These are phyloP conservation scores for Centruroides vittatus DNA, from an alignment of 1,140 invertebrate genomes.

Conservation along the genomic window DNA sequence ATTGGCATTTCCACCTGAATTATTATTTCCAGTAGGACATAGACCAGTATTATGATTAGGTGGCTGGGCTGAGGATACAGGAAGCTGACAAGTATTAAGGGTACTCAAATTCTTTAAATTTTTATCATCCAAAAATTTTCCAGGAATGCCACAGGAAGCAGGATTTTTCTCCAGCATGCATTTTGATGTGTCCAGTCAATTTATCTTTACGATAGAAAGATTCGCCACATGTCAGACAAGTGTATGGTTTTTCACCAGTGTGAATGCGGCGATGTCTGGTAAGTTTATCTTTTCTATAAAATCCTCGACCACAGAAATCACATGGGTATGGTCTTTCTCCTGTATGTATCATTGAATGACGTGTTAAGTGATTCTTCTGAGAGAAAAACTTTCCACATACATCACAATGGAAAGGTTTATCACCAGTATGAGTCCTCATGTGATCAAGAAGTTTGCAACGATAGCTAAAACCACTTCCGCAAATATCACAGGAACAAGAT, in stretches of 20 bases:
- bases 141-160: conserved; percentile 1
- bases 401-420: conserved; percentile 24
- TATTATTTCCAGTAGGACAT: background rate
- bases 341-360: conserved; percentile 52
- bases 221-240: background rate
- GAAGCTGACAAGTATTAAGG: background rate
- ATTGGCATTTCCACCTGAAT: background rate
- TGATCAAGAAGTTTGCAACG: conserved; percentile 23
- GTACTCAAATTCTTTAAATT: background rate
- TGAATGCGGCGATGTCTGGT: conserved; percentile 71
- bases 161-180: conserved; percentile 4
- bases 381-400: conserved; percentile 21
- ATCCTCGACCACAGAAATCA: conserved; percentile 66
- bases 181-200: background rate
- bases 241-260: conserved; percentile 6
- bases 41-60: background rate
- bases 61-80: background rate
- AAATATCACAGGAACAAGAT: conserved; percentile 19
- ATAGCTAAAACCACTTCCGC: conserved; percentile 22
- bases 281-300: conserved; percentile 76
- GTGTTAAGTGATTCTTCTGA: conserved; percentile 22
- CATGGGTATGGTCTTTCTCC: conserved; percentile 78
- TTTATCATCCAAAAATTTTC: conserved; percentile 1
- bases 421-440: conserved; percentile 21
- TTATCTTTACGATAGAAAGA: background rate